Evolutionary conservation across 2,797 vertebrate species (phyloP).

Genomic region (Danio jaintianensis): DNA sequence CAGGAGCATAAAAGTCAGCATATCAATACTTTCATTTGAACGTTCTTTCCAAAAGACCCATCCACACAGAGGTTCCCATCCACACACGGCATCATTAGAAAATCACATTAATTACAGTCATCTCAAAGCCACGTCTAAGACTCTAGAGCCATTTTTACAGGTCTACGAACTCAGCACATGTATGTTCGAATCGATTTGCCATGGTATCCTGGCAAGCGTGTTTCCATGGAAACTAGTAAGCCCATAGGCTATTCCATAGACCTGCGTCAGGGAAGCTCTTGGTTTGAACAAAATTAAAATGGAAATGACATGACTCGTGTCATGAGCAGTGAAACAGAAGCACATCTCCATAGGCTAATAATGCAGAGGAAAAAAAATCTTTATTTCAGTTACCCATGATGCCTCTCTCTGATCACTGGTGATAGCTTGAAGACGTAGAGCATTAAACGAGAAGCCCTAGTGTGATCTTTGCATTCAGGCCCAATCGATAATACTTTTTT

Average conservation of each 20-base stretch:
- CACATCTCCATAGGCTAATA: not conserved
- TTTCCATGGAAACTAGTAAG: slow-evolving; percentile 80
- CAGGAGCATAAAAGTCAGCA: not conserved
- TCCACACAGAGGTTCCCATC: not conserved
- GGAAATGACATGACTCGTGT: slow-evolving; percentile 6
- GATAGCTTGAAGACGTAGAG: not conserved
- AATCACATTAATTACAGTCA: not conserved
- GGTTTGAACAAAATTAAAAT: slow-evolving; percentile 30
- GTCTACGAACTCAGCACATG: slow-evolving; percentile 50
- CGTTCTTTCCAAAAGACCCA: not conserved
- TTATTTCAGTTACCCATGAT: slow-evolving; percentile 1
- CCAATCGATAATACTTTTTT: slow-evolving; percentile 31
- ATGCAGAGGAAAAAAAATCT: not conserved
- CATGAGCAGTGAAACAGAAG: not conserved
- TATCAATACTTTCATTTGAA: not conserved
- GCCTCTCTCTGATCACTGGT: not conserved
- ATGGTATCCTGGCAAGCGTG: slow-evolving; percentile 62
- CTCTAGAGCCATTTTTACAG: slow-evolving; percentile 35
- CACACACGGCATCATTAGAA: not conserved
- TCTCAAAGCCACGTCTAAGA: slow-evolving; percentile 2
- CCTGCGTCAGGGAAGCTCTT: slow-evolving; percentile 48
- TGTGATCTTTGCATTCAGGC: slow-evolving; percentile 12
- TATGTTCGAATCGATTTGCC: slow-evolving; percentile 64
- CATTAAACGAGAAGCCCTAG: slow-evolving; percentile 3
- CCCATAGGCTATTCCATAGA: slow-evolving; percentile 59